Base-by-base conservation (phyloP, 2,888 invertebrate genomes). In the Parnassius orleans region DNA sequence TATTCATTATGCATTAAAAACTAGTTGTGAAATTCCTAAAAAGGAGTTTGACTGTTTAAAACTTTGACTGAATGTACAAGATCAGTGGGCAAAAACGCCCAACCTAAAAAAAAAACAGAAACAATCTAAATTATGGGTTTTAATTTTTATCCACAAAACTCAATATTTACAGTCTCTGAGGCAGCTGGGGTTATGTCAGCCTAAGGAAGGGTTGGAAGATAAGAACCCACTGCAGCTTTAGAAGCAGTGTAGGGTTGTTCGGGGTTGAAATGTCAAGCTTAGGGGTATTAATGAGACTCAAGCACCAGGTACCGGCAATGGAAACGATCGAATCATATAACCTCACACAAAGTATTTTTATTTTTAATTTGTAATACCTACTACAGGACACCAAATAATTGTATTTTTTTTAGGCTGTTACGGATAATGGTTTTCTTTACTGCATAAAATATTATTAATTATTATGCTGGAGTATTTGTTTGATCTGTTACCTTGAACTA, bases 141-240 rank as follows among this genome's bases (percentile, higher is more conserved):
- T 53, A 62, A 62, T 57, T 62, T 57, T 62, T 57, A 57, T 53
- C 62, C 53, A 57, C 62, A 57, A 14, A n/a, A 57, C 12, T 10
- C 10, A 41, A 5, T 15, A 48, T 48, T 12, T 53, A 19, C 10
- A 56, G 55, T 47, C 10, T 52, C 10, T 50, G 47, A 12, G 56
- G 24, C 48, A 33, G 46, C 63, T 43, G 48, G 55, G 55, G 51
- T 61, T 59, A 53, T 11, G 24, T 48, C 64, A 63, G 63, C 63
- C 57, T 43, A 42, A 50, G 56, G 54, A 41, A 52, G 46, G 60
- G 58, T 53, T 51, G 53, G 54, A 19, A 64, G 56, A 63, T 51
- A 65, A 50, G 51, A 62, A 66, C 69, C 70, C 69, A 61, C 69
- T 71, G 65, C 60, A 43, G 62, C 44, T 53, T 53, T 57, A 57